Evolutionary conservation across 1,140 invertebrate species (phyloP), one percentile per base, ranked within the genome.

Genomic region (Popillia japonica): DNA sequence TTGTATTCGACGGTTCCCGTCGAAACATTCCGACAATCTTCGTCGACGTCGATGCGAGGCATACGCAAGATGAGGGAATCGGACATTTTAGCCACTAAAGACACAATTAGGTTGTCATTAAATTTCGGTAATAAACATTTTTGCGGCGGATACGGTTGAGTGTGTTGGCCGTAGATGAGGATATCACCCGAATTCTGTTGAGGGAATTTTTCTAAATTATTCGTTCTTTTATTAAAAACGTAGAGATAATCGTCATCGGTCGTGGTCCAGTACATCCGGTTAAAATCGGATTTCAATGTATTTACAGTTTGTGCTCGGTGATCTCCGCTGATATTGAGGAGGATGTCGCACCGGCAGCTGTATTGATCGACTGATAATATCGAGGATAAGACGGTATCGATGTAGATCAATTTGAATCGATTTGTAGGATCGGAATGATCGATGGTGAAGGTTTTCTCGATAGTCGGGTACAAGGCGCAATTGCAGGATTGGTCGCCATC

Each of bases 91-190:
- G 88, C 88, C 0, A 88, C 76, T 0, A 92, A 77, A 79, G 86
- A 86, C 6, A 91, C 87, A 11, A 87, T 85, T 17, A 88, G 85
- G 22, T 89, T 88, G 14, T 86, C 81, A 59, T 88, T 87, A 81
- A 90, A 87, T 76, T 87, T 87, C 0, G 93, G 93, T 68, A 90
- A 89, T 1, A 96, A 84, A 83, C 95, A 96, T 8, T 90, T 87
- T n/a, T 88, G 86, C n/a, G 86, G 87, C 40, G 94, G 94, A 86
- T 93, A 93, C 0, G 93, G 93, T 85, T 96, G 95, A 22, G 93
- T 87, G n/a, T 92, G 91, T 44, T 90, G 88, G 17, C 94, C 94
- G 79, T 93, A 88, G 0, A 94, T 92, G 82, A 91, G 87, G 20
- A 96, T 92, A 82, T 91, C 90, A 79, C 88, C 87, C 0, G 87